phyloP scores from a whole-genome alignment of 2,888 invertebrate species.

The Flabesymbios commensalis region DNA sequence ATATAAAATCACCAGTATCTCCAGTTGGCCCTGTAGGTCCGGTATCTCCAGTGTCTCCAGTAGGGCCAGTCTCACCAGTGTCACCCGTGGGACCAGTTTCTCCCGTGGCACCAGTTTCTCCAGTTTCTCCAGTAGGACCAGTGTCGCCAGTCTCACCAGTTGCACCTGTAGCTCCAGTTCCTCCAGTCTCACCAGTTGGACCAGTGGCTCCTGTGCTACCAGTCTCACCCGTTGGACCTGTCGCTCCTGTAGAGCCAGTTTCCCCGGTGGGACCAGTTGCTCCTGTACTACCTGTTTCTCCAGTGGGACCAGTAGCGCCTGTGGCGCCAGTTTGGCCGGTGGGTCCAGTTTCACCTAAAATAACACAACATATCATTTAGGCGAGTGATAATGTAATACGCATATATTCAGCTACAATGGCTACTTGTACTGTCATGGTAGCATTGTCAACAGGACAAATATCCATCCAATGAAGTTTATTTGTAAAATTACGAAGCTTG shows the following conservation, averaged over 20 bases:
- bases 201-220: constrained; percentile 9
- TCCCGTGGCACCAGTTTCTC: constrained; percentile 7
- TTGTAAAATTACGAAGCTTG: too few relatives aligned
- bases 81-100: constrained; percentile 14
- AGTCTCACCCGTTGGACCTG: constrained; percentile 17
- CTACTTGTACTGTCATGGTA: too few relatives aligned
- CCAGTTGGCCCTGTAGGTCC: constrained; percentile 30
- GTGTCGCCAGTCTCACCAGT: constrained; percentile 6
- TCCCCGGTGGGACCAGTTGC: constrained; percentile 15
- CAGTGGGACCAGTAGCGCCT: constrained; percentile 20
- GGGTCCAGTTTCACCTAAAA: too few relatives aligned
- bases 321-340: constrained; percentile 18
- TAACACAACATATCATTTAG: too few relatives aligned
- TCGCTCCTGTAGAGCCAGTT: constrained; percentile 15
- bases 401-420: too few relatives aligned
- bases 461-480: too few relatives aligned
- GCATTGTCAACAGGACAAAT: too few relatives aligned
- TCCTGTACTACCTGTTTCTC: constrained; percentile 17
- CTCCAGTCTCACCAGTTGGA: neutral
- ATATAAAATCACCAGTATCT: too few relatives aligned
- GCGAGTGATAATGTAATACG: too few relatives aligned
- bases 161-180: neutral
- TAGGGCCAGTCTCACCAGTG: constrained; percentile 19
- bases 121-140: neutral
- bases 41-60: constrained; percentile 23